Conservation (phyloP, 2,888 invertebrate species). For the Hydrotaea diabolus region DNA sequence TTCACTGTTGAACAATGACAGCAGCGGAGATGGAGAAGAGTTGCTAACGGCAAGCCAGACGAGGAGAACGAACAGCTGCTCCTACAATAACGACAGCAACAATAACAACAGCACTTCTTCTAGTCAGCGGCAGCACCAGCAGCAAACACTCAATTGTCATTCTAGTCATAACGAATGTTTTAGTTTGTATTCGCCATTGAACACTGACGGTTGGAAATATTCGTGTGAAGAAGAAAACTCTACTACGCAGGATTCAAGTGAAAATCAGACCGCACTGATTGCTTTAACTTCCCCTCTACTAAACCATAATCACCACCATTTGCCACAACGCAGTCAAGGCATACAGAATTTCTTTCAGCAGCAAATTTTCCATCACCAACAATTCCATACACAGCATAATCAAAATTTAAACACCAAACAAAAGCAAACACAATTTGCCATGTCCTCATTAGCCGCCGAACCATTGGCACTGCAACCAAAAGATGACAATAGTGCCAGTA, state of each 20-base stretch:
- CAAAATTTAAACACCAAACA: conserved; percentile 72
- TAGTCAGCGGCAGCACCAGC: conserved; percentile 73
- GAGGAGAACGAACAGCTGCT: conserved; percentile 41
- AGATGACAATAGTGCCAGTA: conserved; percentile 46
- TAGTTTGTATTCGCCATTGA: conserved; percentile 73
- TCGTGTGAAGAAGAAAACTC: conserved; percentile 50
- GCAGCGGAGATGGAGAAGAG: conserved; percentile 56
- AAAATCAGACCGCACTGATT: conserved; percentile 53
- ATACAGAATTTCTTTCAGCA: conserved; percentile 71
- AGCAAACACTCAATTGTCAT: conserved; percentile 64
- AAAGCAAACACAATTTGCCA: conserved; percentile 75
- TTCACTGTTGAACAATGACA: conserved; percentile 64
- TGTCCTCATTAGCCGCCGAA: conserved; percentile 77
- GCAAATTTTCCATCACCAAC: conserved; percentile 69
- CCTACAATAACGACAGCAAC: not conserved
- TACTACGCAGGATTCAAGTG: conserved; percentile 69
- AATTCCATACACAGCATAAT: conserved; percentile 73
- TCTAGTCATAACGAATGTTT: conserved; percentile 69
- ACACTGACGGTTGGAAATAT: conserved; percentile 72
- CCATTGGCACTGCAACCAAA: conserved; percentile 70
- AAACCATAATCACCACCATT: not conserved
- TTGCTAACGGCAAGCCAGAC: conserved; percentile 63
- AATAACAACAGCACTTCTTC: conserved; percentile 64
- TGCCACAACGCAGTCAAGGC: conserved; percentile 70
- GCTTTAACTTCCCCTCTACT: conserved; percentile 60